Conservation (phyloP, 2,888 invertebrate species). For the Halictus quadricinctus region DNA sequence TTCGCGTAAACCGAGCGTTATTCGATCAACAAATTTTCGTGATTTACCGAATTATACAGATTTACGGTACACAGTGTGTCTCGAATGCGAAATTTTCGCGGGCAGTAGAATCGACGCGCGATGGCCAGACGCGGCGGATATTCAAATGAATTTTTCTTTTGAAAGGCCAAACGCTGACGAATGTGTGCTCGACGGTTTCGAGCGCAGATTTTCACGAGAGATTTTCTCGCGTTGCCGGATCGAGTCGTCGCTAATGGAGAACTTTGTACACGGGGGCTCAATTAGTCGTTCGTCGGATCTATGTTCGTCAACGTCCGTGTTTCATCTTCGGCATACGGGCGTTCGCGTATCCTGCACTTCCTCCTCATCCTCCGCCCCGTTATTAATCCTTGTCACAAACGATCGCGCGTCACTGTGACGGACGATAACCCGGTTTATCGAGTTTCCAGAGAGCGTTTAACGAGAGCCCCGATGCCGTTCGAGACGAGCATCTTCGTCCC, state of each 20-base stretch:
- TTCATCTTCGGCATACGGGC: constrained; percentile 16
- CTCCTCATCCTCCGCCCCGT: not conserved
- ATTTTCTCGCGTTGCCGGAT: not conserved
- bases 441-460: not conserved
- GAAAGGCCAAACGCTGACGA: not conserved
- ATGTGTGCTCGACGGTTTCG: not conserved
- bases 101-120: not conserved
- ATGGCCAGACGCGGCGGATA: not conserved
- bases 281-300: constrained; percentile 18
- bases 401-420: constrained; percentile 39
- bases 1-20: not conserved
- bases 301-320: constrained; percentile 24
- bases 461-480: not conserved
- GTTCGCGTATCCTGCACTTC: not conserved
- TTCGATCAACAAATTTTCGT: not conserved
- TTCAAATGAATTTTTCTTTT: not conserved
- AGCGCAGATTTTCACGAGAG: not conserved
- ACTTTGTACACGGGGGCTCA: not conserved
- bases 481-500: constrained; percentile 37
- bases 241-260: not conserved
- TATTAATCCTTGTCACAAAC: constrained; percentile 37
- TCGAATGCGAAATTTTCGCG: not conserved
- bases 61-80: not conserved
- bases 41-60: not conserved
- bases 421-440: constrained; percentile 45